Evolutionary conservation across 2,113 vertebrate genomes (phyloP).

Genomic region (Jaculus jaculus): DNA sequence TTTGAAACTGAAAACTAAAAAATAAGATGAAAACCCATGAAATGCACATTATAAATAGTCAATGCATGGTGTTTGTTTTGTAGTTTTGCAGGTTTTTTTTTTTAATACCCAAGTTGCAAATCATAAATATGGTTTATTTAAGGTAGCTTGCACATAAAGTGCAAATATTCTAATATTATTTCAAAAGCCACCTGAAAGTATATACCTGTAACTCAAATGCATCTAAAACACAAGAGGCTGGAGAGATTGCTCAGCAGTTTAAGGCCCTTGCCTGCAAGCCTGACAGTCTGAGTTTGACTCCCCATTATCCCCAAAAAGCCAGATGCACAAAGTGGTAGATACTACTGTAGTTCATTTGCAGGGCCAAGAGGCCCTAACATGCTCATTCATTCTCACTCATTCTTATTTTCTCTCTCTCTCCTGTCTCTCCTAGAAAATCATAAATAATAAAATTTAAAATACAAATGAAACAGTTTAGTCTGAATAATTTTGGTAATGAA

Average conservation of each 20-base stretch:
- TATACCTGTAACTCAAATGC: neutral
- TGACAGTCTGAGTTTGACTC: too few relatives aligned
- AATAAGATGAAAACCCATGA: neutral
- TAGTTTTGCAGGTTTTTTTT: neutral
- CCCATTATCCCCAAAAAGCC: too few relatives aligned
- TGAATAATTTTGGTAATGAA: slow-evolving; percentile 33
- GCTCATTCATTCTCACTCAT: too few relatives aligned
- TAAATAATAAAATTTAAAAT: slow-evolving; percentile 35
- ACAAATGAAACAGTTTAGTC: slow-evolving; percentile 14
- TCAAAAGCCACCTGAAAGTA: slow-evolving; percentile 22
- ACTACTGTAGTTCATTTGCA: too few relatives aligned
- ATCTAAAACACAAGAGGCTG: slow-evolving; percentile 1
- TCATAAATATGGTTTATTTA: neutral
- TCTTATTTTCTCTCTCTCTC: too few relatives aligned
- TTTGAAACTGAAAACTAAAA: slow-evolving; percentile 32
- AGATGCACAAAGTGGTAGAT: too few relatives aligned
- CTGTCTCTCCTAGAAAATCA: too few relatives aligned
- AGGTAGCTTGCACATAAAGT: neutral
- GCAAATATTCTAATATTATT: slow-evolving; percentile 12
- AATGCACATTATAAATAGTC: slow-evolving; percentile 4
- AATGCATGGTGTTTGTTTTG: neutral
- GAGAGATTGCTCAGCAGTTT: too few relatives aligned
- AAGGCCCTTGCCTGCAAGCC: too few relatives aligned
- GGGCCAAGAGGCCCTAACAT: too few relatives aligned
- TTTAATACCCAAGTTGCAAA: neutral